Evolutionary conservation across 2,113 vertebrate genomes (phyloP), one percentile per base, ranked within the genome.

Genomic region (Ceyx cyanopectus): DNA sequence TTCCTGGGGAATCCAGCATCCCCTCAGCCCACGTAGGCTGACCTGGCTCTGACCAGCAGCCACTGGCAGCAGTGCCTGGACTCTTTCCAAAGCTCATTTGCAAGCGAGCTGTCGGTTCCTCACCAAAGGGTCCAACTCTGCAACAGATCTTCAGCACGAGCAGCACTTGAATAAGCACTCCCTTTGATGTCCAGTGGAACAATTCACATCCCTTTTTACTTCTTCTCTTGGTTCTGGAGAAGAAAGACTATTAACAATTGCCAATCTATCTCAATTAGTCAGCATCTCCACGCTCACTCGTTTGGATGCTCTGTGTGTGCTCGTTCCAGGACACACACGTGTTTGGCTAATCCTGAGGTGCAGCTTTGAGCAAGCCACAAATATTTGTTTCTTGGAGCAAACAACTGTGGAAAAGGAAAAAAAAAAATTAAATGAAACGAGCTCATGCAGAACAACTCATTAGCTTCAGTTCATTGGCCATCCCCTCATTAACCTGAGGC

Each of bases 11-110:
- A 51, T 87, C 46, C 79, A 26, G 30, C 23, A 27, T 2, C 75
- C 57, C 75, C 2, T 1, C 51, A 74, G 85, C n/a, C 54, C 5
- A 0, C 1, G 1, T 1, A 2, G 27, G 15, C 9, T 7, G 10
- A 23, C 22, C 40, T 17, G 70, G 41, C 67, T 86, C n/a, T 61
- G 10, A 32, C 41, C 50, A 61, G 50, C 65, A 57, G 10, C 22
- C 3, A 1, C 72, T 57, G 81, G 63, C 72, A 82, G 82, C 41
- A 4, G 1, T 3, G 22, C 62, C 76, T 57, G 75, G 72, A 8
- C 32, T 70, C 32, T 32, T 69, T 18, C 32, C 83, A 69, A 30
- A 57, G 14, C 5, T 72, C 3, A 0, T 50, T 53, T 46, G 20
- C 37, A 58, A 69, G 41, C 0, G 2, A 80, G 19, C 43, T 70